Evolutionary conservation across 2,888 invertebrate species (phyloP).

Genomic region (Sarcophaga rosellei): DNA sequence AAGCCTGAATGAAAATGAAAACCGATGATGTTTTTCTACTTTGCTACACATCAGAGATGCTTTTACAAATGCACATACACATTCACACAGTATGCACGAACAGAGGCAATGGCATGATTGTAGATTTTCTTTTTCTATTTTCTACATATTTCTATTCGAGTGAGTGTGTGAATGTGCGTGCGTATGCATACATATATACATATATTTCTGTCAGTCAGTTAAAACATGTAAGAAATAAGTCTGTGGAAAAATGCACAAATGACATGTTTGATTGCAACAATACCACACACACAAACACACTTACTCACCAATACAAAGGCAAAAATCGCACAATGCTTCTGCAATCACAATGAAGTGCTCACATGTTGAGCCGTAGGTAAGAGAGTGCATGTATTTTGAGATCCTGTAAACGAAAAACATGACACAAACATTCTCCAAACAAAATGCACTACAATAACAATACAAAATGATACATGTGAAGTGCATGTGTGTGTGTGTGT

Average conservation of each 20-base stretch:
- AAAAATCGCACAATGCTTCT: not conserved
- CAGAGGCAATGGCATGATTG: slow-evolving; percentile 46
- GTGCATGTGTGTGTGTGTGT: not conserved
- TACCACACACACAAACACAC: slow-evolving; percentile 4
- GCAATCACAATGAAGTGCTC: not conserved
- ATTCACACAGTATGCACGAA: not conserved
- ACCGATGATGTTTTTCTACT: slow-evolving; percentile 28
- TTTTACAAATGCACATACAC: not conserved
- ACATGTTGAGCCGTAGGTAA: slow-evolving; percentile 11
- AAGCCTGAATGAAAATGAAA: slow-evolving; percentile 22
- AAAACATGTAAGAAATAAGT: slow-evolving; percentile 46
- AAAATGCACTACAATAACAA: not conserved
- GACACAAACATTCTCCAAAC: slow-evolving; percentile 52
- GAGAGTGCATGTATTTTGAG: slow-evolving; percentile 28
- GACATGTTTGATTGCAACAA: slow-evolving; percentile 52
- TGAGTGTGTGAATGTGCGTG: no score
- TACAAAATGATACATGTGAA: not conserved
- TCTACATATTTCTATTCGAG: slow-evolving; percentile 5
- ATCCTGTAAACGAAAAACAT: slow-evolving; percentile 48
- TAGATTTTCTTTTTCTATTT: slow-evolving; percentile 13
- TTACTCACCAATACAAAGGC: not conserved
- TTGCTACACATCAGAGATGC: not conserved
- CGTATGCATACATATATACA: not conserved
- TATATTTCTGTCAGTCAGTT: not conserved
- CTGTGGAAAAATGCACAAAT: slow-evolving; percentile 53